These are phyloP conservation scores for Pardalotus punctatus DNA, from an alignment of 2,113 vertebrate genomes.

Conservation along the genomic window DNA sequence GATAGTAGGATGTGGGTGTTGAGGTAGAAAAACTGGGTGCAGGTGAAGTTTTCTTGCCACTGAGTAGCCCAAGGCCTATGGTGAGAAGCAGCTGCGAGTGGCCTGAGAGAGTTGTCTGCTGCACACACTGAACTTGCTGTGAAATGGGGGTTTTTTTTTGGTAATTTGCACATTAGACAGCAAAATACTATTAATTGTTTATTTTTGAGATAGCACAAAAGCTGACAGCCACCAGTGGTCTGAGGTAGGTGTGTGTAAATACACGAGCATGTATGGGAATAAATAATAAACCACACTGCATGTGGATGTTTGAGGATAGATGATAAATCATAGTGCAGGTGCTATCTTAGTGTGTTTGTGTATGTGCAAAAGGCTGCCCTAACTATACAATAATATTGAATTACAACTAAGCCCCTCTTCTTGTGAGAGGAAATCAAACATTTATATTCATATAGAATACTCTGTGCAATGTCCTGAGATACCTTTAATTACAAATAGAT, in stretches of 20 bases:
- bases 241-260: not conserved
- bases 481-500: not conserved
- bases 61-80: not conserved
- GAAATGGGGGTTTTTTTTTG: not conserved
- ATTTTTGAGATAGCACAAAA: not conserved
- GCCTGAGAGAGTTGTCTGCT: not conserved
- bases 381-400: not conserved
- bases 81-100: not conserved
- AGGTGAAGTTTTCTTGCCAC: not conserved
- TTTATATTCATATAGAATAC: not conserved
- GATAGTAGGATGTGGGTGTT: not conserved
- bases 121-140: not conserved
- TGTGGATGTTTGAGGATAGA: not conserved
- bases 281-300: not conserved
- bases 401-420: not conserved
- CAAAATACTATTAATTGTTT: not conserved
- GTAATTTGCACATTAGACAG: not conserved
- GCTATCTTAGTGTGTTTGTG: not conserved
- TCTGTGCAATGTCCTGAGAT: not conserved
- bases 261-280: not conserved
- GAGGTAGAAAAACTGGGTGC: not conserved
- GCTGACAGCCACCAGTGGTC: not conserved
- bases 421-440: not conserved
- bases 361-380: not conserved
- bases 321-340: not conserved